Evolutionary conservation across 2,797 vertebrate genomes (phyloP).

Genomic region (Eulemur rubriventer): DNA sequence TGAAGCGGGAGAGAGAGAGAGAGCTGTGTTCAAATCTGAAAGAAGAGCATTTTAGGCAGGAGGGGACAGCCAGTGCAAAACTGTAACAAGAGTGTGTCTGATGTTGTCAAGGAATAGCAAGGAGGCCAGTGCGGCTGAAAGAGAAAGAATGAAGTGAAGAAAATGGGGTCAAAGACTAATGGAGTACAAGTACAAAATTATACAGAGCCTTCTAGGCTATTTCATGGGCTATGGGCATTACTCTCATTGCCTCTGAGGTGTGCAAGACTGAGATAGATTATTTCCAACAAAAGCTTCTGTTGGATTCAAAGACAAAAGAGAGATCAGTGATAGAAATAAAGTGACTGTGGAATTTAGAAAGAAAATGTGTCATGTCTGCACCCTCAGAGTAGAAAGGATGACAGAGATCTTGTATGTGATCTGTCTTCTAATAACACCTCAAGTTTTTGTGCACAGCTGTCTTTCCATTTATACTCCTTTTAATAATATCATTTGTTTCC

Average conservation of each 20-base stretch:
- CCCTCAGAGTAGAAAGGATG: background rate
- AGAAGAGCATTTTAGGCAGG: background rate
- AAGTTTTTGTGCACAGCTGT: background rate
- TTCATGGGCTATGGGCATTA: background rate
- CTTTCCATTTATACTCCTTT: background rate
- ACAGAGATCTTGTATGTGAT: background rate
- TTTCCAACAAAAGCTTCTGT: background rate
- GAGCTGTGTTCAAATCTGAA: background rate
- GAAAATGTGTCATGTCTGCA: background rate
- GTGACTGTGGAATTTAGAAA: background rate
- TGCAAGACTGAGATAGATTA: background rate
- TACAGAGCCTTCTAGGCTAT: fast-evolving
- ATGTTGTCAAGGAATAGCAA: background rate
- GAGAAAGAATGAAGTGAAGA: background rate
- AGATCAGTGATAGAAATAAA: background rate
- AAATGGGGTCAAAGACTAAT: background rate
- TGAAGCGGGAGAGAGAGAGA: background rate
- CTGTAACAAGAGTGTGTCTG: background rate
- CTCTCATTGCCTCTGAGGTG: background rate
- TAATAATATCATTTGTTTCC: background rate
- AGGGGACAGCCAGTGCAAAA: background rate
- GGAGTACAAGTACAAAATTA: background rate
- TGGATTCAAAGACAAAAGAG: background rate
- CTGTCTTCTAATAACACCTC: background rate
- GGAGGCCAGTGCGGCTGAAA: background rate